These are phyloP conservation scores for Crepidodera aurea DNA, from an alignment of 2,888 invertebrate genomes.

Conservation along the genomic window DNA sequence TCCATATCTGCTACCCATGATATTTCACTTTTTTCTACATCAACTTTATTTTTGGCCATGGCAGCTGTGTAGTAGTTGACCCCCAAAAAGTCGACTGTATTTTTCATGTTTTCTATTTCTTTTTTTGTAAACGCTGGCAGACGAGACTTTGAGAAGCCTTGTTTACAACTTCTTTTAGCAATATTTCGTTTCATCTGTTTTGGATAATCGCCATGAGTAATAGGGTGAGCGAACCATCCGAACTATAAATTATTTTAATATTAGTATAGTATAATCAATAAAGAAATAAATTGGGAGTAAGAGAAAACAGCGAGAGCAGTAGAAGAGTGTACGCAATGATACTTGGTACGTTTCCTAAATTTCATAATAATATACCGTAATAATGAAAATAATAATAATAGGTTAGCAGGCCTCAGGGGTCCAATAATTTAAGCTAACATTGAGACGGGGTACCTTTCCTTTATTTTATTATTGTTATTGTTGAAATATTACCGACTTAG, in stretches of 20 bases:
- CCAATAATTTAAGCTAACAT: too few relatives aligned
- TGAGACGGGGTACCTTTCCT: too few relatives aligned
- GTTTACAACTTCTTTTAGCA: slow-evolving; percentile 65
- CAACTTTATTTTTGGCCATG: not conserved
- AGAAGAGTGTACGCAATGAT: too few relatives aligned
- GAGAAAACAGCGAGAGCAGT: too few relatives aligned
- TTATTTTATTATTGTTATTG: too few relatives aligned
- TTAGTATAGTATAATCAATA: not conserved
- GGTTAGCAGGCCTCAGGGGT: too few relatives aligned
- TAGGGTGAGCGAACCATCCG: slow-evolving; percentile 62
- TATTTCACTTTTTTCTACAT: slow-evolving; percentile 3
- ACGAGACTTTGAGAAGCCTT: slow-evolving; percentile 68
- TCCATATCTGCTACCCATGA: slow-evolving; percentile 1
- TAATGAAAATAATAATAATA: too few relatives aligned
- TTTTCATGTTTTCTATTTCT: slow-evolving; percentile 62
- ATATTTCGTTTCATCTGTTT: slow-evolving; percentile 69
- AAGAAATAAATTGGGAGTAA: not conserved
- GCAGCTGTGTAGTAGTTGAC: slow-evolving; percentile 3
- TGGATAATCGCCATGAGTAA: slow-evolving; percentile 69
- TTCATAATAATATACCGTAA: too few relatives aligned
- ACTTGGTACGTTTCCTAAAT: too few relatives aligned
- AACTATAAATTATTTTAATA: slow-evolving; percentile 23
- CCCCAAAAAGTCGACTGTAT: slow-evolving; percentile 22
- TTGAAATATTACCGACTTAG: too few relatives aligned
- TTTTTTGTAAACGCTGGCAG: slow-evolving; percentile 68